Evolutionary conservation across 1,140 invertebrate species (phyloP).

Genomic region (Drosophila teissieri): DNA sequence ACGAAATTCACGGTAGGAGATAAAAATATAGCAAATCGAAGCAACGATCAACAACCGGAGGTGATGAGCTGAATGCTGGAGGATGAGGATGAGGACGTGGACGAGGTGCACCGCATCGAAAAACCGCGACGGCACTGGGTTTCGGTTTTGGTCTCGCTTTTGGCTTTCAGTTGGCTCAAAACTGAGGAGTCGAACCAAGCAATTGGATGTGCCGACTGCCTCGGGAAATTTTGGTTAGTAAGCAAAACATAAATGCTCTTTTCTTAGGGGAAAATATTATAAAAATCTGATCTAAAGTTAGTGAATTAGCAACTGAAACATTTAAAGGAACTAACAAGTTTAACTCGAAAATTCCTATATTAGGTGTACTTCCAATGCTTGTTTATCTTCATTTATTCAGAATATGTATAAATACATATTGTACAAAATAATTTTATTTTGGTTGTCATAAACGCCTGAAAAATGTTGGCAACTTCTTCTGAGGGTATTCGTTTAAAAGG

Average conservation of each 20-base stretch:
- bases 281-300: no score
- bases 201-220: conserved; percentile 41
- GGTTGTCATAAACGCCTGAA: neutral
- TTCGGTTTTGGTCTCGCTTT: conserved; percentile 24
- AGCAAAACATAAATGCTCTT: conserved; percentile 19
- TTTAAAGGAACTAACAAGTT: no score
- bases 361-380: no score
- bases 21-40: conserved; percentile 82
- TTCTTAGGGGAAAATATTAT: neutral
- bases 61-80: conserved; percentile 43
- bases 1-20: conserved; percentile 83
- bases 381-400: no score
- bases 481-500: conserved; percentile 20
- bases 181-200: conserved; percentile 21
- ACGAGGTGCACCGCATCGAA: conserved; percentile 41
- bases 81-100: conserved; percentile 1
- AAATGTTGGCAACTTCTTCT: neutral
- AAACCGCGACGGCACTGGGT: conserved; percentile 27
- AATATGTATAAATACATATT: no score
- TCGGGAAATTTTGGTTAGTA: neutral
- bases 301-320: neutral
- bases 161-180: conserved; percentile 21
- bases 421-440: no score
- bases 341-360: no score
- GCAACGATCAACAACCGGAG: conserved; percentile 80